These are phyloP conservation scores for Helarctos malayanus DNA, from an alignment of 2,797 vertebrate species.

Conservation along the genomic window DNA sequence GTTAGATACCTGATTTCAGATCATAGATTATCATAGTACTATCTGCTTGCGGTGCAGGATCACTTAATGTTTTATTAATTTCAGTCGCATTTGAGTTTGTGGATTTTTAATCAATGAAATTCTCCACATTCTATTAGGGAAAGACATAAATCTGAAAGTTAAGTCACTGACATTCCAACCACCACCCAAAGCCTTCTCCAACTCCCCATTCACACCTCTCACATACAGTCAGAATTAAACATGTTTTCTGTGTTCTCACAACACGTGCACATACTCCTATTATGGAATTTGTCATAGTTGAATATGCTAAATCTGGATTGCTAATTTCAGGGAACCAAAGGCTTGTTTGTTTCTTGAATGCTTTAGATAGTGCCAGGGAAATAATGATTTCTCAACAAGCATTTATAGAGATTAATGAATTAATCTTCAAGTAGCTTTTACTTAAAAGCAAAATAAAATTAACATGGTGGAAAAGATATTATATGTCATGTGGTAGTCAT, in stretches of 20 bases:
- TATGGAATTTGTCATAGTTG: background rate
- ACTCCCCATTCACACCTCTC: background rate
- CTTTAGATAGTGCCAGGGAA: background rate
- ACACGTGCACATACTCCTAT: background rate
- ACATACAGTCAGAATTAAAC: background rate
- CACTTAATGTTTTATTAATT: background rate
- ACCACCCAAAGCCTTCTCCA: background rate
- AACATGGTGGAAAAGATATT: background rate
- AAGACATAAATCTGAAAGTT: background rate
- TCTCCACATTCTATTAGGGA: background rate
- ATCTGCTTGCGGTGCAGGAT: background rate
- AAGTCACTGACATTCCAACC: background rate
- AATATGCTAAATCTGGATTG: background rate
- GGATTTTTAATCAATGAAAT: constrained; percentile 5
- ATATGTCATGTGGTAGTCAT: background rate
- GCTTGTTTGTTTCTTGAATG: background rate
- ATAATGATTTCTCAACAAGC: background rate
- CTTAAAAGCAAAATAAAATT: constrained; percentile 60
- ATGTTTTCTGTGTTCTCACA: background rate
- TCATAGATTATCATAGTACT: background rate
- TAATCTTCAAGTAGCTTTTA: background rate
- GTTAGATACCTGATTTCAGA: background rate
- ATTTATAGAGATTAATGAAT: background rate
- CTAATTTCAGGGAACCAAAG: background rate
- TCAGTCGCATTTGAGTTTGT: background rate